Percentiles rank a stretch among this genome's conserved stretches.
Conservation (phyloP, 1,140 invertebrate species). For the Lethocerus indicus region DNA sequence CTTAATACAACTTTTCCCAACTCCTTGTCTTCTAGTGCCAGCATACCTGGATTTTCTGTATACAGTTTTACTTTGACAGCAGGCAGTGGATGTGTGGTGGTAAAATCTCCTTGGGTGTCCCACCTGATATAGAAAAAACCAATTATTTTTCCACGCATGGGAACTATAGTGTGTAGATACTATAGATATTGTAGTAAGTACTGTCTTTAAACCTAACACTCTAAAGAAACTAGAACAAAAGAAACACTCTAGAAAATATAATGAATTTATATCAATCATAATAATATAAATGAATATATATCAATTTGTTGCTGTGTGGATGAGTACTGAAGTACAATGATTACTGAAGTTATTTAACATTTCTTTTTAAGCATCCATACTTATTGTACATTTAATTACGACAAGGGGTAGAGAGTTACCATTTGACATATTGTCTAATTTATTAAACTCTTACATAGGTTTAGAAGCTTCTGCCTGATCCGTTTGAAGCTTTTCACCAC, state of each 20-base stretch:
- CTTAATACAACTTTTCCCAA: slow-evolving; percentile 83
- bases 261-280: not conserved
- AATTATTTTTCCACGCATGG: not conserved
- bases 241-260: not conserved
- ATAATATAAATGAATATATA: no score
- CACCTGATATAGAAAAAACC: slow-evolving; percentile 40
- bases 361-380: no score
- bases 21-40: slow-evolving; percentile 97
- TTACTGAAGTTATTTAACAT: no score
- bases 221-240: not conserved
- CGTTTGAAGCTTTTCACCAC: slow-evolving; percentile 94
- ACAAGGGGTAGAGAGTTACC: no score
- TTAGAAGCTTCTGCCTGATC: slow-evolving; percentile 98
- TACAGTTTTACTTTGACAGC: slow-evolving; percentile 94
- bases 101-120: slow-evolving; percentile 97
- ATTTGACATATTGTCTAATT: no score
- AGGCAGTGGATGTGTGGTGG: slow-evolving; percentile 90
- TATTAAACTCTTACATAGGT: slow-evolving; percentile 73
- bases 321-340: no score
- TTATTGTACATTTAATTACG: no score
- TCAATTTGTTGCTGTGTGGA: no score
- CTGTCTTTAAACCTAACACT: not conserved
- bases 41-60: slow-evolving; percentile 92
- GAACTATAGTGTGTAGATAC: no score
- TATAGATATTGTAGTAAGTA: not conserved